phyloP scores from a whole-genome alignment of 2,113 vertebrate genomes.

The Rhagologus leucostigma region DNA sequence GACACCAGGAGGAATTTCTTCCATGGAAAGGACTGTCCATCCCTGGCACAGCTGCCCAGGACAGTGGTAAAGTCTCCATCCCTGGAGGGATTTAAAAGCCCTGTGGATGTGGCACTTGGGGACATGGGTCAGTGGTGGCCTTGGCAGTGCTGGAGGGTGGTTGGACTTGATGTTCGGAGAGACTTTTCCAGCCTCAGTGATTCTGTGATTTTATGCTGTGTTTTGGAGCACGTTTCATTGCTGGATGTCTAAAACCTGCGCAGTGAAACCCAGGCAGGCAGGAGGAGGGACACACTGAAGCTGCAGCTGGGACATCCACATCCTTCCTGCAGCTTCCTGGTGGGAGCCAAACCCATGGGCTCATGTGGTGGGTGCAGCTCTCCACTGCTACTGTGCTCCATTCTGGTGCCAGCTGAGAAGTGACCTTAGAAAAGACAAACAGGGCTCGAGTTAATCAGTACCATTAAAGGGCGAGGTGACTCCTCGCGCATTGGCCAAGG shows the following conservation, averaged over 20 bases:
- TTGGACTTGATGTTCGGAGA: fast-evolving
- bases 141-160: not conserved
- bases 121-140: not conserved
- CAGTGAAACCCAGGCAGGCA: too few species aligned
- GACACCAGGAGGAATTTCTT: fast-evolving
- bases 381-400: fast-evolving
- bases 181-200: not conserved
- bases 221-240: not conserved
- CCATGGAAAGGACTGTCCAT: fast-evolving
- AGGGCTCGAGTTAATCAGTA: constrained; percentile 1
- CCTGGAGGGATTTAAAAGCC: not conserved
- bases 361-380: fast-evolving
- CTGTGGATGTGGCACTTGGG: not conserved
- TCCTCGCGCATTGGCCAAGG: not conserved
- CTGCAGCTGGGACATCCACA: not conserved
- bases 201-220: not conserved
- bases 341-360: fast-evolving
- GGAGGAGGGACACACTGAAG: not conserved
- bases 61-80: fast-evolving
- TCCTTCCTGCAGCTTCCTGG: not conserved
- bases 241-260: not conserved
- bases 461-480: not conserved
- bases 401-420: not conserved
- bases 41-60: not conserved
- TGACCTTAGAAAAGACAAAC: not conserved